Evolutionary conservation across 2,113 vertebrate genomes (phyloP), one percentile per base, ranked within the genome.

Genomic region (Dicerorhinus sumatrensis): DNA sequence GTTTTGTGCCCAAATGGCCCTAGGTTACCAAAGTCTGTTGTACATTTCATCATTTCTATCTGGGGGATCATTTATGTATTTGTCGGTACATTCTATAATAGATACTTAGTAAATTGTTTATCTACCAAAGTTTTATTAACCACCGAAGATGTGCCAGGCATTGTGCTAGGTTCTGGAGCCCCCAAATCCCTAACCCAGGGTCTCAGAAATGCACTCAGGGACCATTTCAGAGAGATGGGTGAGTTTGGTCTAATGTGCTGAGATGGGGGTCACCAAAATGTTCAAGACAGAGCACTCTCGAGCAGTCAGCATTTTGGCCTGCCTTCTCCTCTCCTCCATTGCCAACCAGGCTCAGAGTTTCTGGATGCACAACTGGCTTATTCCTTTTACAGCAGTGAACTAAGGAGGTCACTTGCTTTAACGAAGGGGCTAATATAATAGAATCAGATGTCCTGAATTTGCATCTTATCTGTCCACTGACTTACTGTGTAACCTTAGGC

Each of bases 1-100:
- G 18, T 92, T 98, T 97, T 94, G 95, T 93, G 95, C 51, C 82
- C 56, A 36, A 86, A 91, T 79, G 75, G 17, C 86, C 63, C 81
- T 1, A 0, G 46, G 60, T 77, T 97, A 8, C 91, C 39, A 79
- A 96, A 94, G 85, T 75, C 95, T 91, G 81, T 97, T 56, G 20
- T 0, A 0, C 46, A 86, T 94, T 46, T 79, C 89, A 85, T 94
- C 96, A 96, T 94, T 98, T 89, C 33, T 73, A 39, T 80, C 87
- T 76, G 67, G 95, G 77, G 80, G 86, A 82, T 97, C 25, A 70
- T 95, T 81, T 72, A 13, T 11, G 8, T 27, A 20, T 42, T 62
- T 70, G 39, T 54, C 5, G 21, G 7, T 25, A 39, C 5, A 46
- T 84, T 91, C 42, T 85, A 3, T 31, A 58, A 33, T 23, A n/a